A percentile compares a stretch with the other conserved stretches of the same genome.
These are phyloP conservation scores for Amphimallon solstitiale DNA, from an alignment of 2,888 invertebrate genomes.

Conservation along the genomic window DNA sequence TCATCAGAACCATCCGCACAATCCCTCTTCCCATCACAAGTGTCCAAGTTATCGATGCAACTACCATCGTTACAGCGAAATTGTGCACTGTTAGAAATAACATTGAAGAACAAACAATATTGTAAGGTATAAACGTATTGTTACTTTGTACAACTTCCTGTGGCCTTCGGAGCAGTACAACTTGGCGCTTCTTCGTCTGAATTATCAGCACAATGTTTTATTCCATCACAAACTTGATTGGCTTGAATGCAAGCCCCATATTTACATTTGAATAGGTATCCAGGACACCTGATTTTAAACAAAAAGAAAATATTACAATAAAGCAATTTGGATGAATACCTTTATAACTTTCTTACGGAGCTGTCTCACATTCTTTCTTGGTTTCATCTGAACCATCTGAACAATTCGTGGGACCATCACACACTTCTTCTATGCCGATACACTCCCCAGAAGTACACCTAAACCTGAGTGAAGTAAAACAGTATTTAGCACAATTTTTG, in stretches of 20 bases:
- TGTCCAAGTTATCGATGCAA: slow-evolving; percentile 60
- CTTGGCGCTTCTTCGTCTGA: slow-evolving; percentile 51
- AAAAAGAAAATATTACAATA: neutral
- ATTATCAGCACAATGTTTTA: slow-evolving; percentile 63
- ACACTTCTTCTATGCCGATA: slow-evolving; percentile 58
- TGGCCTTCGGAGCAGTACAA: neutral
- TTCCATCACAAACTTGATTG: slow-evolving; percentile 60
- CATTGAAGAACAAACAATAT: no score
- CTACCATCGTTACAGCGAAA: slow-evolving; percentile 58
- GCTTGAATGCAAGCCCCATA: slow-evolving; percentile 67
- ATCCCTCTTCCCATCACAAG: slow-evolving; percentile 63
- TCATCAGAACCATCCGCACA: slow-evolving; percentile 64
- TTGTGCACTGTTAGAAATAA: slow-evolving; percentile 18
- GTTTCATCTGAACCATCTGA: slow-evolving; percentile 64
- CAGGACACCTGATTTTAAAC: slow-evolving; percentile 58
- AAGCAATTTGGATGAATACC: neutral
- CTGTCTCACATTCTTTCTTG: slow-evolving; percentile 19
- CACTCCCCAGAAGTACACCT: slow-evolving; percentile 60
- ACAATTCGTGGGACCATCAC: slow-evolving; percentile 64
- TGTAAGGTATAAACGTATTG: neutral
- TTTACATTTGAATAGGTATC: slow-evolving; percentile 63
- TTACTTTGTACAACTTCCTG: slow-evolving; percentile 2
- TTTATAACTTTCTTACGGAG: neutral
- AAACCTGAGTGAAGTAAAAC: no score
- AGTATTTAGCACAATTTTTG: no score